Conservation (phyloP, 2,888 invertebrate genomes). For the Aspidapion aeneum region DNA sequence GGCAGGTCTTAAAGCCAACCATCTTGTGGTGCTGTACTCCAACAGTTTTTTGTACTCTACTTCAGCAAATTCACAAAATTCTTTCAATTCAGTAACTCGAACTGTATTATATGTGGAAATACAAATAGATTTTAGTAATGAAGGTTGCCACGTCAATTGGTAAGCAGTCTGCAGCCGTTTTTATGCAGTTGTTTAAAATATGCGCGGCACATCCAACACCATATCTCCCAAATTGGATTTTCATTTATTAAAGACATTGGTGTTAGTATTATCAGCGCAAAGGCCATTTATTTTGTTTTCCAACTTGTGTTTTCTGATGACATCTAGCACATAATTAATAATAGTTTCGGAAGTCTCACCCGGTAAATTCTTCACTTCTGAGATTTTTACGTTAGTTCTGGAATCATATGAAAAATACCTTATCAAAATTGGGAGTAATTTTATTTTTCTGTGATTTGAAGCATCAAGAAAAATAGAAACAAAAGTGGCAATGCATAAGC, state of each 20-base stretch:
- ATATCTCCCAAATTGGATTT: not conserved
- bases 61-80: not conserved
- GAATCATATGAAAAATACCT: conserved; percentile 6
- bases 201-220: not conserved
- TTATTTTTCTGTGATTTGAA: conserved; percentile 7
- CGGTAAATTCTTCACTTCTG: conserved; percentile 24
- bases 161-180: not conserved
- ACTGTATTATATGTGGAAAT: no score
- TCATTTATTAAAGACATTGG: not conserved
- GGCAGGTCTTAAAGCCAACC: not conserved
- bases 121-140: no score
- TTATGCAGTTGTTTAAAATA: not conserved
- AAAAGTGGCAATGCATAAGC: conserved; percentile 1
- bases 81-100: not conserved
- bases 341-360: conserved; percentile 27
- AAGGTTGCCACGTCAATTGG: not conserved
- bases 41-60: not conserved
- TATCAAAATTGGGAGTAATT: conserved; percentile 4
- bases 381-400: conserved; percentile 16
- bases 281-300: conserved; percentile 24
- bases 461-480: conserved; percentile 8
- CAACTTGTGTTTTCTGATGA: conserved; percentile 26
- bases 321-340: conserved; percentile 23
- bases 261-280: conserved; percentile 30
- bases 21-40: not conserved